phyloP scores from a whole-genome alignment of 2,888 invertebrate species.

The Scelioninae gen. 1 region DNA sequence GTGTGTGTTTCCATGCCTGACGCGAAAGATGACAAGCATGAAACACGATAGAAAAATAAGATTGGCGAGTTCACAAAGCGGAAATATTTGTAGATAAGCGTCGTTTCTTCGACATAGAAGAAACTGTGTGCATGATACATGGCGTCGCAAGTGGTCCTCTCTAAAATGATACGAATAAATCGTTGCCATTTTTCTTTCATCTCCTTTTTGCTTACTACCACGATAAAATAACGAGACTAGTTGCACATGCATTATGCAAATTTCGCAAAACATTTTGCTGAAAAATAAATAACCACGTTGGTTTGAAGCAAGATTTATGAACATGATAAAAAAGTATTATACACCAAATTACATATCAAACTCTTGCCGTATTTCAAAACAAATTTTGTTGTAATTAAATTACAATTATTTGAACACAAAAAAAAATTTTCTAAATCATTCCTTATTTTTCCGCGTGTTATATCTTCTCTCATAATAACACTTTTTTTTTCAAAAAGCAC shows the following conservation, averaged over 20 bases:
- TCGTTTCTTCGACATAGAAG: slow-evolving; percentile 33
- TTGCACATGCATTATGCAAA: slow-evolving; percentile 10
- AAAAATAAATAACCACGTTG: neutral
- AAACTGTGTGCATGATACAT: slow-evolving; percentile 36
- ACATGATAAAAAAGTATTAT: neutral
- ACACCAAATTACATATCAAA: no score
- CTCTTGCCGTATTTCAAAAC: no score
- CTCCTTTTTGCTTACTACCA: slow-evolving; percentile 12
- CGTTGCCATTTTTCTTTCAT: slow-evolving; percentile 21
- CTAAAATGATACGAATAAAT: slow-evolving; percentile 49
- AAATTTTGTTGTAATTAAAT: no score
- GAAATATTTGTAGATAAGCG: slow-evolving; percentile 66
- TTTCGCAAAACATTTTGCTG: slow-evolving; percentile 1
- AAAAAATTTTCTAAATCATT: no score
- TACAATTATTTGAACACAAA: no score
- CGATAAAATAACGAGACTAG: slow-evolving; percentile 29
- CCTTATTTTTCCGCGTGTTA: neutral
- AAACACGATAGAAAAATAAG: slow-evolving; percentile 68
- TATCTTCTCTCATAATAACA: neutral
- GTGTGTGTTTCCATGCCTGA: slow-evolving; percentile 34
- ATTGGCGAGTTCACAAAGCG: slow-evolving; percentile 63
- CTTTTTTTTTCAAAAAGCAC: neutral
- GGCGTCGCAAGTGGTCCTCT: slow-evolving; percentile 48
- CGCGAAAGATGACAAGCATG: slow-evolving; percentile 62
- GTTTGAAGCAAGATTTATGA: neutral